Evolutionary conservation across 2,113 vertebrate genomes (phyloP), one percentile per base, ranked within the genome.

Genomic region (Macrotis lagotis): DNA sequence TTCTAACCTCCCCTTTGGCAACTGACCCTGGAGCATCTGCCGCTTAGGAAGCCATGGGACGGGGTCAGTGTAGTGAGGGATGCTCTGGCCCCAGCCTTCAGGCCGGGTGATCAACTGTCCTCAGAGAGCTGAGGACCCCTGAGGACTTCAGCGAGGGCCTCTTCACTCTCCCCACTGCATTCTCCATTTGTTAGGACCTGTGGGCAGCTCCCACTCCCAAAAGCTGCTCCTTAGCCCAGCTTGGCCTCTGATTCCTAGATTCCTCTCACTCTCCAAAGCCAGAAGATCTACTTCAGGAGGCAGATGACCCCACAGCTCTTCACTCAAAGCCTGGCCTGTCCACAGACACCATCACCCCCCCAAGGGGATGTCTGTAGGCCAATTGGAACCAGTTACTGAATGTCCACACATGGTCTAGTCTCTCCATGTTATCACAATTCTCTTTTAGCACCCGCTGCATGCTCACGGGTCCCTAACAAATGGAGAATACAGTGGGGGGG

Each of bases 331-430:
- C 0, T 31, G 28, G 11, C 7, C 55, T 37, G 3, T 74, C 59
- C 11, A 11, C 37, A 31, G 31, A 12, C 26, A 0, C 4, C 0
- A 37, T 4, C 3, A 1, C 31, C 16, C 37, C 14, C 37, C 66
- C 55, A 59, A 31, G 12, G 55, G 3, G 26, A n/a, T n/a, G n/a
- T n/a, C n/a, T n/a, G n/a, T n/a, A 66, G 14, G 37, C 37, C 66
- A 6, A 19, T 37, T 14, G 37, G 11, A 37, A 12, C 3, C 59
- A 11, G 37, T 74, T 5, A 74, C 31, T 19, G 59, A 19, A 59
- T 9, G 12, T 37, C 59, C 59, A n/a, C 31, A 74, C 59, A 19
- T 2, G 66, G 12, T n/a, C 59, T 28, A 2, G 25, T 19, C 14
- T 59, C 28, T 37, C 53, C 25, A 55, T 10, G 31, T 14, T 37